phyloP scores from a whole-genome alignment of 2,888 invertebrate species.

The Athrips mouffetella region DNA sequence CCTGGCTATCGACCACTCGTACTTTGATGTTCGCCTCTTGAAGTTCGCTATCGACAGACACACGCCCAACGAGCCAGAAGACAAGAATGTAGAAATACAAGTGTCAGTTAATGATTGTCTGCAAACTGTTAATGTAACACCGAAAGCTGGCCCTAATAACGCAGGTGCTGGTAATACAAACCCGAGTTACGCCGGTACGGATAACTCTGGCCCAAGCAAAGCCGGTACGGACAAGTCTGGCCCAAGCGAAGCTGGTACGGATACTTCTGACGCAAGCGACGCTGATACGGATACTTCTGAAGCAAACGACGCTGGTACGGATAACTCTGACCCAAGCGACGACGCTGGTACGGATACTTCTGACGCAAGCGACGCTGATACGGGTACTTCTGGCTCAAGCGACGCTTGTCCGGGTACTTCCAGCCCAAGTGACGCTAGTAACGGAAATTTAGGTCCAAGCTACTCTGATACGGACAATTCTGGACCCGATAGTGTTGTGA shows the following conservation, averaged over 20 bases:
- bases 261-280: too few species aligned
- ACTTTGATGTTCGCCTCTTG: conserved; percentile 22
- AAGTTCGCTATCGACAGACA: conserved; percentile 22
- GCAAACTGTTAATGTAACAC: too few species aligned
- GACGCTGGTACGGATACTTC: neutral
- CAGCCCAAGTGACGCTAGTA: neutral
- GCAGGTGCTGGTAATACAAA: too few species aligned
- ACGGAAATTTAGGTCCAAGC: neutral
- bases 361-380: too few species aligned
- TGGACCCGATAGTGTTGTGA: too few species aligned
- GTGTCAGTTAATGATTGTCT: conserved; percentile 19
- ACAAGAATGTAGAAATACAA: conserved; percentile 5
- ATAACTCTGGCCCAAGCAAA: too few species aligned
- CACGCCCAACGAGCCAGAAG: conserved; percentile 3
- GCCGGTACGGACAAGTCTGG: too few species aligned
- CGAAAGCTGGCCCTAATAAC: too few species aligned
- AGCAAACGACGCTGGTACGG: neutral
- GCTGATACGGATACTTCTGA: neutral
- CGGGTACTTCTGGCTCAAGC: too few species aligned
- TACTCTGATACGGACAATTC: too few species aligned
- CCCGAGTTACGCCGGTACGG: too few species aligned
- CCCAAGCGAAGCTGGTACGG: too few species aligned
- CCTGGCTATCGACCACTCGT: conserved; percentile 18
- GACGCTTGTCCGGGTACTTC: neutral
- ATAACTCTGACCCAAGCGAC: neutral